A percentile compares a stretch with the other conserved stretches of the same genome.
Conservation (phyloP, 1,140 invertebrate species). For the Diabrotica virgifera region DNA sequence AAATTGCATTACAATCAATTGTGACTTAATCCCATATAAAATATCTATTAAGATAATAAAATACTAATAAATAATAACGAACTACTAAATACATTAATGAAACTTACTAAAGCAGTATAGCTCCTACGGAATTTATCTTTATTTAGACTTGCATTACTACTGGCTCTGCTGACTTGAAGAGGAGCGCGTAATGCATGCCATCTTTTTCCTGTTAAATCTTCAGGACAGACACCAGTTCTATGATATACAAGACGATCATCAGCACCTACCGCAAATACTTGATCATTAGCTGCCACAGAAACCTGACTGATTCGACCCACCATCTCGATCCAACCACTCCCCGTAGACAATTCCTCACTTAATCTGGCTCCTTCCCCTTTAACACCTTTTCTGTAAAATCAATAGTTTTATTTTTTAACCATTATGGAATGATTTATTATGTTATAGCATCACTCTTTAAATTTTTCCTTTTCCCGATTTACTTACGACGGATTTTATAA, state of each 20-base stretch:
- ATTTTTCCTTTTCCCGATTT: no score
- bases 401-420: no score
- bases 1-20: no score
- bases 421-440: no score
- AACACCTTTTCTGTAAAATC: slow-evolving; percentile 65
- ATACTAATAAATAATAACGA: neutral
- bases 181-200: slow-evolving; percentile 77
- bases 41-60: no score
- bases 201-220: slow-evolving; percentile 81
- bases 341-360: slow-evolving; percentile 69
- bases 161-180: slow-evolving; percentile 74
- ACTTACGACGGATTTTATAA: no score
- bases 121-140: slow-evolving; percentile 55
- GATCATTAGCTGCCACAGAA: slow-evolving; percentile 83
- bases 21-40: no score
- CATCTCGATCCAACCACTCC: slow-evolving; percentile 80
- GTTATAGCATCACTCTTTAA: no score
- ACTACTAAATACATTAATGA: neutral
- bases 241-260: slow-evolving; percentile 76
- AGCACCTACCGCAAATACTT: slow-evolving; percentile 70
- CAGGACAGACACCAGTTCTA: slow-evolving; percentile 70
- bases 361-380: slow-evolving; percentile 66
- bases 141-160: slow-evolving; percentile 64
- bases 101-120: slow-evolving; percentile 35
- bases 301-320: slow-evolving; percentile 78